Base-by-base conservation (phyloP, 2,797 vertebrate genomes). In the Tenualosa ilisha region DNA sequence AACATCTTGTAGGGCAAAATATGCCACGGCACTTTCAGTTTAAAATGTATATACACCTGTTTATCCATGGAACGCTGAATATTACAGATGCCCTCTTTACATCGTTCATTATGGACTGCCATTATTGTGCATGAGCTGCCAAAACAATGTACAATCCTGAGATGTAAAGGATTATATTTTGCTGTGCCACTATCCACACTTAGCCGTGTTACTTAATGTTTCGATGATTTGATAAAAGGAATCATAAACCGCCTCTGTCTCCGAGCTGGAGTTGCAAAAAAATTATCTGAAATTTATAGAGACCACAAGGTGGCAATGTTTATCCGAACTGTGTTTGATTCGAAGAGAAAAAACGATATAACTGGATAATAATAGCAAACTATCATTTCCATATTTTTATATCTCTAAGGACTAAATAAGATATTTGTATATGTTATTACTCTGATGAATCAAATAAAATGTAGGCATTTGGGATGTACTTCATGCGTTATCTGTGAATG, bases 221-320 rank as follows among this genome's bases (percentile, higher is more conserved):
- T 43, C 72, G 15, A 79, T 54, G 0, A 56, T 87, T 88, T 84
- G 6, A 53, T 84, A 89, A 91, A 87, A 17, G 61, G 89, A 87
- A 91, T 87, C 86, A 86, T 81, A 11, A 83, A 85, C 56, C 46
- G 86, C 84, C 2, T 63, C 83, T 88, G 81, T 82, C 86, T 82
- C 59, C 83, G 84, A 63, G 83, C 49, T 87, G 85, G 87, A 87
- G 81, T 87, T 89, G 85, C 83, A 84, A 56, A 88, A 91, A 84
- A 82, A 86, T 85, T 53, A 82, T 83, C 87, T 84, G 84, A 85
- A 81, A 89, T 87, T 86, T 84, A 85, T 82, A 92, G 84, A 87
- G 88, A 92, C 98, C 98, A 96, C 97, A 95, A 97, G 98, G 96
- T 98, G 98, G 98, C 97, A 97, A 96, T 99, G 97, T 97, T 97